Base-by-base conservation (phyloP, 2,797 vertebrate genomes). In the Anisognathus igniventris region DNA sequence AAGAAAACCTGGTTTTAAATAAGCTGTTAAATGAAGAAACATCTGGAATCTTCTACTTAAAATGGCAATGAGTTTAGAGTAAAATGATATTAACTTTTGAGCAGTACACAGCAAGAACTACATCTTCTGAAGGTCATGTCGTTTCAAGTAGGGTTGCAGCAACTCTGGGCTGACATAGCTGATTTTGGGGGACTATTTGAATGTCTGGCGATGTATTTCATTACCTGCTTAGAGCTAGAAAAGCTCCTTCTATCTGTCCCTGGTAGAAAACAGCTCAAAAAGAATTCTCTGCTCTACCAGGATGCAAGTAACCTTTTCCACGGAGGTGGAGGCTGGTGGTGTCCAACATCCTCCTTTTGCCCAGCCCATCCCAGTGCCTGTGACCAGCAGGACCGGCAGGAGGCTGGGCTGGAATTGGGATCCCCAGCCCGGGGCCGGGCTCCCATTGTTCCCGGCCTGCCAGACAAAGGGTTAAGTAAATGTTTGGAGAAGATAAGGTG, bases 381-480 rank as follows among this genome's bases (percentile, higher is more conserved):
- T 8, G 22, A 9, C 16, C 65, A 50, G 80, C 66, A 70, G 83
- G 11, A 12, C 56, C 24, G 16, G 33, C 33, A 37, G 7, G 56
- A 58, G 56, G 56, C 57, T 13, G 35, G 75, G 60, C 40, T 93
- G 87, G 78, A 51, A 64, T 12, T 40, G 76, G 82, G 90, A 94
- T 92, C 67, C 50, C 65, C 51, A 6, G 58, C 57, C 14, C 4
- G 25, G 84, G 88, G 88, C 95, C 79, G 83, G 87, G 84, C 77
- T 76, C 96, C 98, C 96, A 98, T 98, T 98, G 98, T 98, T 98
- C 97, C 94, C 68, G 91, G 94, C 93, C 98, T 97, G 97, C 97
- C 98, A 98, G 98, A 98, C 97, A 98, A 98, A 98, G 98, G 98
- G 98, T 98, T 98, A 98, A 98, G 98, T 98, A 98, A 98, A 98